Conservation (phyloP, 37 sponge, comb jelly and placozoan species). For the Mnemiopsis leidyi region DNA sequence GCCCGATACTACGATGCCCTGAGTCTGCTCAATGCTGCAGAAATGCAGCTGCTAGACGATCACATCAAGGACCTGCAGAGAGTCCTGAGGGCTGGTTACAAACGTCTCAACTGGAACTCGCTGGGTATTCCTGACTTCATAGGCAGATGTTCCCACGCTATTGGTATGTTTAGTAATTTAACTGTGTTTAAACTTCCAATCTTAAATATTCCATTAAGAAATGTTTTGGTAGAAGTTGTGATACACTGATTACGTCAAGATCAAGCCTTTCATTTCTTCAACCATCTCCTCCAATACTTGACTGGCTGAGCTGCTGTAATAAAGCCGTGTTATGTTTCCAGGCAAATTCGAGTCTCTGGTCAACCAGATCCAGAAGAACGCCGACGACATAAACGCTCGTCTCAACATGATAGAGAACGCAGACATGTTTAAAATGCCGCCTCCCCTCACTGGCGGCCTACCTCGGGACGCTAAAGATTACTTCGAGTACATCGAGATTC, state of each 20-base stretch:
- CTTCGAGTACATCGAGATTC: constrained; percentile 85
- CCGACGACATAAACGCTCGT: constrained; percentile 91
- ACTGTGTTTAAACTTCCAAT: no score
- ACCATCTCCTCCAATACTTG: no score
- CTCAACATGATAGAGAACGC: constrained; percentile 82
- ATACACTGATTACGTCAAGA: no score
- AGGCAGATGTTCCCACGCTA: constrained; percentile 71
- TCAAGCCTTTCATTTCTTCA: no score
- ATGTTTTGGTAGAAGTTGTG: no score
- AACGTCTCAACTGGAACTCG: constrained; percentile 99
- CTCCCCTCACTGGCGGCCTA: constrained; percentile 72
- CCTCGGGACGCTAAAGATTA: constrained; percentile 92
- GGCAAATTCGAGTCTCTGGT: constrained; percentile 93
- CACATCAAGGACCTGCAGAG: constrained; percentile 83
- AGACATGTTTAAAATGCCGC: constrained; percentile 78
- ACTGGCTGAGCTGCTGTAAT: no score
- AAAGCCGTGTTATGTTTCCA: no score
- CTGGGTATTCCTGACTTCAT: constrained; percentile 97
- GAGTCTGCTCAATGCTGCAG: constrained; percentile 61
- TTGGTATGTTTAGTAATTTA: not conserved
- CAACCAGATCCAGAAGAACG: constrained; percentile 96
- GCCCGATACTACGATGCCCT: constrained; percentile 68
- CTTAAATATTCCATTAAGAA: no score
- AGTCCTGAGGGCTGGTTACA: constrained; percentile 84
- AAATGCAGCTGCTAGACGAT: constrained; percentile 84